Conservation (phyloP, 2,113 vertebrate species). For the Ursus arctos region DNA sequence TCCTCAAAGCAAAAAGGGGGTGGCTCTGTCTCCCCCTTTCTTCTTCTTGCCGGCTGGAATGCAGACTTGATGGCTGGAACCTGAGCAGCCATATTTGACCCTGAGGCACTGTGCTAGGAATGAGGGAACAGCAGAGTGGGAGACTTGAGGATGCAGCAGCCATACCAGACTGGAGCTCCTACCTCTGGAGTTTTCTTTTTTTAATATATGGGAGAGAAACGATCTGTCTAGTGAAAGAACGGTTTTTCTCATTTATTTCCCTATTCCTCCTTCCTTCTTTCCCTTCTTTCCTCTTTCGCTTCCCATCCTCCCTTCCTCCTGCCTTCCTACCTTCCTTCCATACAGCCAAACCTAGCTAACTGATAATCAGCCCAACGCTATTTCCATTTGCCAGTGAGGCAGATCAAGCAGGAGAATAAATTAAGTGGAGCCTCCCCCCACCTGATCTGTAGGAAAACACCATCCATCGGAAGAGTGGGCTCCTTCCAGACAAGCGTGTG, state of each 20-base stretch:
- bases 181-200: background rate
- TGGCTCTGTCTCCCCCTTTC: background rate
- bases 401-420: background rate
- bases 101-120: background rate
- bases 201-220: background rate
- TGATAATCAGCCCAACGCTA: rapidly evolving
- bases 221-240: background rate
- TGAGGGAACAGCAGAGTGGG: rapidly evolving
- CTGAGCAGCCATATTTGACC: background rate
- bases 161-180: background rate
- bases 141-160: background rate
- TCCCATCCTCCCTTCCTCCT: background rate
- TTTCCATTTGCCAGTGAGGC: background rate
- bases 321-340: background rate
- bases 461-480: background rate
- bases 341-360: background rate
- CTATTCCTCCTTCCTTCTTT: too few species aligned
- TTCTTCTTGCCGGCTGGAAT: background rate
- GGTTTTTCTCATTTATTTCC: background rate
- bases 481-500: rapidly evolving
- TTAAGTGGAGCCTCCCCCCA: background rate
- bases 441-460: background rate
- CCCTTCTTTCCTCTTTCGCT: too few species aligned
- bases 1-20: background rate
- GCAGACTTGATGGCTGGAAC: background rate